phyloP scores from a whole-genome alignment of 2,888 invertebrate species.

The Dioctria rufipes region DNA sequence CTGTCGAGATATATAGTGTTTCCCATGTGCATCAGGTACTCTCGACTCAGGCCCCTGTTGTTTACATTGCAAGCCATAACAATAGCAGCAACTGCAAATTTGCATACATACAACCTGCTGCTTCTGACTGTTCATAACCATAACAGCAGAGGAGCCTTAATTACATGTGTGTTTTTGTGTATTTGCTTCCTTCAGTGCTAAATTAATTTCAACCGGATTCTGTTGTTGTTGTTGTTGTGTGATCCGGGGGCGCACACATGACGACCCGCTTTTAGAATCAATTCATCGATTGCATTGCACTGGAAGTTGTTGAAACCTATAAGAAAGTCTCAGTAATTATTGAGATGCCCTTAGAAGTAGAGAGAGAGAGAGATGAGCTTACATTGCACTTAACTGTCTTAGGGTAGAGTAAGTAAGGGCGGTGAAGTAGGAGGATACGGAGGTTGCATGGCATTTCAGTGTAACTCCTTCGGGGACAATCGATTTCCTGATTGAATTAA shows the following conservation, averaged over 20 bases:
- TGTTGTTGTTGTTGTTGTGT: neutral
- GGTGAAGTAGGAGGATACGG: too few relatives aligned
- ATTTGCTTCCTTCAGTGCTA: conserved; percentile 5
- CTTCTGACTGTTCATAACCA: neutral
- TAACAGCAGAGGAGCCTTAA: neutral
- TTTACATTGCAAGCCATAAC: conserved; percentile 11
- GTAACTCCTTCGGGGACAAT: conserved; percentile 24
- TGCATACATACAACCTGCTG: conserved; percentile 4
- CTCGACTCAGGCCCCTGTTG: neutral
- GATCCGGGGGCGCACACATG: neutral
- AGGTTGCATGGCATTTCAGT: neutral
- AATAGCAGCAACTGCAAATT: conserved; percentile 14
- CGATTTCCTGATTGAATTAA: conserved; percentile 33
- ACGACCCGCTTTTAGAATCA: neutral
- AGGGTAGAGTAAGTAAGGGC: too few relatives aligned
- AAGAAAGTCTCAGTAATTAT: neutral
- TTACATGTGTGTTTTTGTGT: neutral
- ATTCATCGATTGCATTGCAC: neutral
- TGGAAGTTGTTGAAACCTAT: neutral
- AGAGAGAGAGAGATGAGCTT: too few relatives aligned
- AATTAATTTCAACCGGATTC: conserved; percentile 11
- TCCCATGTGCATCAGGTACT: neutral
- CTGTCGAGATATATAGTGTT: neutral
- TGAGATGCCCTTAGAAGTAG: neutral
- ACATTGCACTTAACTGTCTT: too few relatives aligned